Percentiles rank a stretch among this genome's conserved stretches.
These are phyloP conservation scores for Anthopleura sola DNA, from an alignment of 64 coral and sea anemone species.

Conservation along the genomic window DNA sequence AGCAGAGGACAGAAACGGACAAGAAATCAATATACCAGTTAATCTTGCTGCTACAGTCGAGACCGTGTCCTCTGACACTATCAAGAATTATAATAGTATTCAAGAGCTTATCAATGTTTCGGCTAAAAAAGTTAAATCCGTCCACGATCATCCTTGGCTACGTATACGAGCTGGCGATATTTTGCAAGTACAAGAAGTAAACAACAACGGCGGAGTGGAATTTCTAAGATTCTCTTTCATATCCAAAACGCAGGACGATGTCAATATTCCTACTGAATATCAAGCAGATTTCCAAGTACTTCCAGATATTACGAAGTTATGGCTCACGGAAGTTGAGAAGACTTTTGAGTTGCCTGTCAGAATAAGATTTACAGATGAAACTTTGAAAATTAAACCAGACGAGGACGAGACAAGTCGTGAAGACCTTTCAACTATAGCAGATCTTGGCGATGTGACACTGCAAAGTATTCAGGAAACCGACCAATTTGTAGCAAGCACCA, in stretches of 20 bases:
- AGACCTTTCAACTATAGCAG: neutral
- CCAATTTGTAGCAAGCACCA: neutral
- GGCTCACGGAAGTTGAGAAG: neutral
- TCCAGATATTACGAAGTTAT: neutral
- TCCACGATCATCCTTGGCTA: conserved; percentile 7
- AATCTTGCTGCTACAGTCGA: neutral
- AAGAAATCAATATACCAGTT: neutral
- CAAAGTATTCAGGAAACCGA: neutral
- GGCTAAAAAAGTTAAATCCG: neutral
- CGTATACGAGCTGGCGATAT: neutral
- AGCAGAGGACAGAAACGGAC: neutral
- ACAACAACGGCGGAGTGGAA: neutral
- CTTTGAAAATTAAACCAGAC: neutral
- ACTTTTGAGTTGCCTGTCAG: neutral
- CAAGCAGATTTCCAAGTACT: neutral
- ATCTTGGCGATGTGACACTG: neutral
- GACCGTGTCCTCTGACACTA: neutral
- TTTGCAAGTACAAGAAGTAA: neutral
- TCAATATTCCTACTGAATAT: neutral
- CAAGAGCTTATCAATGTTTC: neutral
- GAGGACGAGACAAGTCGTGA: neutral
- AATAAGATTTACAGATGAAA: conserved; percentile 10
- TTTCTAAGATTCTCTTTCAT: neutral
- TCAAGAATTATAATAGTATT: neutral
- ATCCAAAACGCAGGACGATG: neutral